Evolutionary conservation across 2,797 vertebrate genomes (phyloP), one percentile per base, ranked within the genome.

Genomic region (Dicrostonyx torquatus): DNA sequence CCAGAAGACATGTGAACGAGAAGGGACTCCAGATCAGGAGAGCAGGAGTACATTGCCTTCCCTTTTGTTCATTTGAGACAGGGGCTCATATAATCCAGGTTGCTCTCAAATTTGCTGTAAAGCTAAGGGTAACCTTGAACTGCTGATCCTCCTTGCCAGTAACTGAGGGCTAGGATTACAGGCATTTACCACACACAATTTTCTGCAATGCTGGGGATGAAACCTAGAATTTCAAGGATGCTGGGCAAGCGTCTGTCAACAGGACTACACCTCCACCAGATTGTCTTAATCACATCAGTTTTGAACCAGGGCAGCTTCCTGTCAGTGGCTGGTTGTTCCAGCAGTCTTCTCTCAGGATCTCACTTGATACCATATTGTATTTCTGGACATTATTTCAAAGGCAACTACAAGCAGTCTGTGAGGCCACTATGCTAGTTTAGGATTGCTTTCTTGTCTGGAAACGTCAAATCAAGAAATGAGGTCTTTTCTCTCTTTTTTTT

Each of bases 381-480:
- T 80, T 86, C 86, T 48, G 37, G 75, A 55, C 79, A 22, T 34
- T 43, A 2, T 70, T 85, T 34, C 70, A 58, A 40, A 48, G 40
- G 72, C 8, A 31, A 18, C 43, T 80, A 0, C 34, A 72, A 22
- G 24, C 70, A 73, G 70, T 12, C 37, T 58, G 12, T 31, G 45
- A 15, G 50, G 70, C 31, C 37, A 6, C 5, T 1, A 5, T 53
- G 77, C 8, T 13, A n/a, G 50, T 37, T 40, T 78, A 77, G 55
- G 66, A 45, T 48, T 62, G 40, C 43, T 11, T 89, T 93, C 82
- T 55, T 66, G 55, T 62, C 83, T 84, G 43, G 58, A 90, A 87
- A 68, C 26, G 62, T 90, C 64, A 13, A 0, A 18, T 84, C 45
- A 70, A 87, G 31, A 62, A 88, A 58, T 6, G 9, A 70, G 17